Evolutionary conservation across 1,140 invertebrate species (phyloP).

Genomic region (Drosophila gunungcola): DNA sequence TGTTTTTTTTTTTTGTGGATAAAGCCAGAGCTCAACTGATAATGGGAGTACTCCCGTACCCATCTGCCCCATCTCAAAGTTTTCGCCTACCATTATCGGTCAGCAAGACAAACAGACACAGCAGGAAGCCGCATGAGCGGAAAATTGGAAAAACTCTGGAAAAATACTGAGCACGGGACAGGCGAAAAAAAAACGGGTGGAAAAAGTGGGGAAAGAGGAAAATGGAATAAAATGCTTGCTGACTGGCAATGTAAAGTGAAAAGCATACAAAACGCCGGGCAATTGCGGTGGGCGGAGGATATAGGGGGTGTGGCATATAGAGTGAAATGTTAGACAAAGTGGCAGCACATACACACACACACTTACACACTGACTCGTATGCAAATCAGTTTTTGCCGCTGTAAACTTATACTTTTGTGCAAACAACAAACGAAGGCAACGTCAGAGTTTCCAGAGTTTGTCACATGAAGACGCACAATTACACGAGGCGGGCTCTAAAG

Average conservation of each 20-base stretch:
- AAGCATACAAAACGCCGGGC: conserved; percentile 69
- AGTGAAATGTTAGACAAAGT: conserved; percentile 78
- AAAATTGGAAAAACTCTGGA: conserved; percentile 75
- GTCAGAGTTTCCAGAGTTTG: conserved; percentile 62
- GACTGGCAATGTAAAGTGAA: conserved; percentile 70
- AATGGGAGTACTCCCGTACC: conserved; percentile 32
- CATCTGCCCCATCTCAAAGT: conserved; percentile 9
- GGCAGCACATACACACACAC: conserved; percentile 45
- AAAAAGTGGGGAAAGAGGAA: conserved; percentile 22
- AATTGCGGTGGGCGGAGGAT: conserved; percentile 45
- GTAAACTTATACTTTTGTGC: conserved; percentile 76
- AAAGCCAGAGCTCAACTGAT: conserved; percentile 49
- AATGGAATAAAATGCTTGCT: conserved; percentile 56
- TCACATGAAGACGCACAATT: conserved; percentile 76
- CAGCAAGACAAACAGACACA: conserved; percentile 56
- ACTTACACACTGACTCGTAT: conserved; percentile 20
- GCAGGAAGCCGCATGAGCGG: conserved; percentile 73
- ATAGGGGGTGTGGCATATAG: conserved; percentile 37
- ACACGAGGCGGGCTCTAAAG: conserved; percentile 58
- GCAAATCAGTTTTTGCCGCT: conserved; percentile 60
- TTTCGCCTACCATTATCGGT: conserved; percentile 53
- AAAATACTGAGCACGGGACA: conserved; percentile 50
- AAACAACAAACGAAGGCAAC: conserved; percentile 58
- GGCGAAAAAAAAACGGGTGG: conserved; percentile 1
- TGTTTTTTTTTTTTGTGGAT: conserved; percentile 10